Base-by-base conservation (phyloP, 2,797 vertebrate genomes). In the Cacajao melanocephalus region DNA sequence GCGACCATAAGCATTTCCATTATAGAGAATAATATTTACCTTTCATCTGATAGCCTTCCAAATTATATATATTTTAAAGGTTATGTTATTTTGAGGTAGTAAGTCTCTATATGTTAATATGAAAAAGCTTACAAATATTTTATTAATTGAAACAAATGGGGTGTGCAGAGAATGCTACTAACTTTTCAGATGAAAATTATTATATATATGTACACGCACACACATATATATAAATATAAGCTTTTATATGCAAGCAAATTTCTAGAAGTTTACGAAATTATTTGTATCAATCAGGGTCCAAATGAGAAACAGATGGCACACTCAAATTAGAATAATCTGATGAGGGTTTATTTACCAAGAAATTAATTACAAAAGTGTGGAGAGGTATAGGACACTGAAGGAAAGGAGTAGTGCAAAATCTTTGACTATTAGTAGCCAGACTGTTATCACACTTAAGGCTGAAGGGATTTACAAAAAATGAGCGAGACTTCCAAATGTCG, bases 281-380 rank as follows among this genome's bases (percentile, higher is more conserved):
- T 97, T 96, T 95, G n/a, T 94, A 88, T 96, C 64, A 94, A 67
- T 97, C 48, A 94, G 39, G 19, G 15, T 90, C n/a, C 36, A 95
- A 96, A 98, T 11, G 94, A 97, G 89, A 94, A 97, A 88, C 87
- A 97, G 80, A 96, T 96, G 76, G 78, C 22, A 50, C 6, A 55
- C 24, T 81, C 39, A 93, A 96, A 95, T 79, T 96, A 83, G 83
- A 55, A 44, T 97, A 88, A 93, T 92, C 79, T 92, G 75, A 87
- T 93, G 48, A 90, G 50, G 5, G 24, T 70, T 95, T 96, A 86
- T 93, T 93, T 96, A 92, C 30, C 79, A 36, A 82, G 17, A 94
- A 89, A 96, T 97, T 96, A 97, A 94, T 95, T 82, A 44, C 41
- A 50, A 96, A 94, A 67, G 30, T 96, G 36, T 88, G 44, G 22